Evolutionary conservation across 2,113 vertebrate genomes (phyloP), one percentile per base, ranked within the genome.

Genomic region (Orcinus orca): DNA sequence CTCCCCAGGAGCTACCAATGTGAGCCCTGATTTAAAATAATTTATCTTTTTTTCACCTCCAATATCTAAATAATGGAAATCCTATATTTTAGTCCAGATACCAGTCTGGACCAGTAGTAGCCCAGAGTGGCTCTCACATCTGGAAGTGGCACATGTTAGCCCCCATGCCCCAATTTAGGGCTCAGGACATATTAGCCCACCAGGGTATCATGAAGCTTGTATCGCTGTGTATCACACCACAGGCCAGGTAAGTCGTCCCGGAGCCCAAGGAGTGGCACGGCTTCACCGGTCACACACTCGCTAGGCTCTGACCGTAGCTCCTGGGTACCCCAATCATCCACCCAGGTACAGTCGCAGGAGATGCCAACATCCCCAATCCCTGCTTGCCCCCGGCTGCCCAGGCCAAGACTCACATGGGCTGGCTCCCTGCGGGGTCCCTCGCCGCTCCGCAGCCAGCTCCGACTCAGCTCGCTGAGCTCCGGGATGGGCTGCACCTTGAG

Each of bases 401-500:
- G 0, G 31, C n/a, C 63, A 76, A 36, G 98, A 99, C 99, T 99
- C 98, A 99, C 99, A 97, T 99, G 98, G 44, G 97, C 98, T 80
- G 97, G 95, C 53, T 99, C 99, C 55, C 98, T 98, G 93, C 97
- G 97, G 0, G 96, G 97, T 68, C 98, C 98, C 93, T 98, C 98
- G n/a, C 98, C 62, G 29, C 97, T 99, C 98, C 98, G 99, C 98
- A 99, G 98, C 99, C 99, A 99, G 98, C 99, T 99, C 97, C 98
- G 98, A 98, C 99, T 99, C 98, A 99, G 98, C 98, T 99, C 99
- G 0, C 99, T 99, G 98, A 99, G 98, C 98, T 99, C 99, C 81
- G 99, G 98, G 96, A 99, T 99, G n/a, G 99, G 99, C 97, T 99
- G 99, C 97, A 99, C 99, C 98, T 99, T 99, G 63, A 99, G 98